Evolutionary conservation across 2,113 vertebrate species (phyloP).

Genomic region (Sphaerodactylus townsendi): DNA sequence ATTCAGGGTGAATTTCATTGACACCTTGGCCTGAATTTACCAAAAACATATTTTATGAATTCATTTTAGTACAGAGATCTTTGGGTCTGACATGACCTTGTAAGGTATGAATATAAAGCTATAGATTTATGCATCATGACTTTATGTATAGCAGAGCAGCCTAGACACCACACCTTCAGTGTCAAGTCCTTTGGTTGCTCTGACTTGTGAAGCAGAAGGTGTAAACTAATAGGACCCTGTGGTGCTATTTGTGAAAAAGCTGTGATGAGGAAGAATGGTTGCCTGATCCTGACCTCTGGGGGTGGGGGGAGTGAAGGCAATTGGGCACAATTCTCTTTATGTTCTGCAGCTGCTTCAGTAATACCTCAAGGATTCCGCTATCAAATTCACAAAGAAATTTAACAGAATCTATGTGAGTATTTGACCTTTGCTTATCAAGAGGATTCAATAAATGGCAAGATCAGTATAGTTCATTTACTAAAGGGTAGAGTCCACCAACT

Average conservation of each 20-base stretch:
- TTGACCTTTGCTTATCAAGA: not conserved
- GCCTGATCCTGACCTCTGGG: not conserved
- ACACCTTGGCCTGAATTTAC: not conserved
- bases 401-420: not conserved
- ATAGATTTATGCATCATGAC: not conserved
- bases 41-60: not conserved
- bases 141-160: not conserved
- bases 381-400: not conserved
- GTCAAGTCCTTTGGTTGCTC: not conserved
- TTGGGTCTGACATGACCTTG: not conserved
- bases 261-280: not conserved
- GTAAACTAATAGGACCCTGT: not conserved
- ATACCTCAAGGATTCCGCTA: not conserved
- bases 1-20: not conserved
- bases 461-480: not conserved
- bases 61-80: not conserved
- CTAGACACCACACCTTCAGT: not conserved
- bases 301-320: not conserved
- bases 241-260: not conserved
- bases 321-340: not conserved
- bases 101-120: not conserved
- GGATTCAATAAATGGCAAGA: not conserved
- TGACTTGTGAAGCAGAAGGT: not conserved
- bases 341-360: not conserved
- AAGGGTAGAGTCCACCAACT: not conserved